A percentile compares a stretch with the other conserved stretches of the same genome.
Conservation (phyloP, 2,113 vertebrate species). For the Aix galericulata region DNA sequence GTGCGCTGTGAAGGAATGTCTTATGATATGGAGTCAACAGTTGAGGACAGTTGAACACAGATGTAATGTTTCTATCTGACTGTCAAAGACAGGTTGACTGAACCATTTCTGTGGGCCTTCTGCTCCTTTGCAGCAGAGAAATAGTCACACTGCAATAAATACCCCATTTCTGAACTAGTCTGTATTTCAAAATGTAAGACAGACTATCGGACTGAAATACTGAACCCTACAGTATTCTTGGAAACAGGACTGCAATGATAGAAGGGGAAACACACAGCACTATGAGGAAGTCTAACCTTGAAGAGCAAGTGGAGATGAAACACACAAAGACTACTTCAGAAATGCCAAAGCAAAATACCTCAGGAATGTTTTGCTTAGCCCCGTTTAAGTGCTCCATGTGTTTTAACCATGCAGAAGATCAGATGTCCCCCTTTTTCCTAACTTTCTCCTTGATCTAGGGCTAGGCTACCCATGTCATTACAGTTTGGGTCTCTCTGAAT, state of each 20-base stretch:
- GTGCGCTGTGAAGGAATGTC: neutral
- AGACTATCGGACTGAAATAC: neutral
- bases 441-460: neutral
- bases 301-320: neutral
- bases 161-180: neutral
- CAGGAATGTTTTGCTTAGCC: neutral
- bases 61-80: neutral
- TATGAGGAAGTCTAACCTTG: neutral
- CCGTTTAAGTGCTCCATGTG: neutral
- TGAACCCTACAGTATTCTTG: neutral
- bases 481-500: neutral
- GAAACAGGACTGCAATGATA: neutral
- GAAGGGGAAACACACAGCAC: neutral
- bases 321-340: neutral
- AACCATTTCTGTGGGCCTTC: neutral
- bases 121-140: neutral
- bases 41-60: neutral
- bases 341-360: neutral
- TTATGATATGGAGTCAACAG: fast-evolving
- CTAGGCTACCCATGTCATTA: neutral
- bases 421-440: neutral
- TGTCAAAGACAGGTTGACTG: neutral
- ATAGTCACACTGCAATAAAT: neutral
- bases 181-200: fast-evolving
- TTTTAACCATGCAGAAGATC: neutral